phyloP scores from a whole-genome alignment of 2,888 invertebrate genomes.

The Elgonia sp. region DNA sequence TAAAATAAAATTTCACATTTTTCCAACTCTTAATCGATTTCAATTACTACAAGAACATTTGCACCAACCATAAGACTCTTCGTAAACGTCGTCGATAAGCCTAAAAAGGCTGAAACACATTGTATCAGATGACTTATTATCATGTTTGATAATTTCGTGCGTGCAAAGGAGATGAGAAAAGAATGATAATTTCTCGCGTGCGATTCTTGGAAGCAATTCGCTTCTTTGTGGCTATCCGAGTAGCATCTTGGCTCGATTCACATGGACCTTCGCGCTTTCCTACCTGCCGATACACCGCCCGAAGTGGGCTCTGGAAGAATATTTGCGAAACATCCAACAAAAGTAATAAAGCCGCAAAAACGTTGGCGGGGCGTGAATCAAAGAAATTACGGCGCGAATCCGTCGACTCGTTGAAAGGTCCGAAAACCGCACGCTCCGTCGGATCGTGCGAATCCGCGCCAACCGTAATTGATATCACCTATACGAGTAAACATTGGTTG shows the following conservation, averaged over 20 bases:
- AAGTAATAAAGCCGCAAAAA: slow-evolving; percentile 60
- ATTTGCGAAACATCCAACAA: slow-evolving; percentile 59
- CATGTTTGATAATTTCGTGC: slow-evolving; percentile 62
- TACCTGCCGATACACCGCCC: slow-evolving; percentile 69
- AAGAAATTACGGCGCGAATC: slow-evolving; percentile 81
- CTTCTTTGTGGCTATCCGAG: slow-evolving; percentile 66
- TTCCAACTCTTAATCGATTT: too few species aligned
- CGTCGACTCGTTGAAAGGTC: slow-evolving; percentile 40
- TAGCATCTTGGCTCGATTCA: slow-evolving; percentile 59
- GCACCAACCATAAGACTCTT: too few species aligned
- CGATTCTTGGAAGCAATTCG: slow-evolving; percentile 72
- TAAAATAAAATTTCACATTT: too few species aligned
- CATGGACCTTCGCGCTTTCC: slow-evolving; percentile 54
- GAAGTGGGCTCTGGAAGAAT: slow-evolving; percentile 46
- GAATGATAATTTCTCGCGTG: slow-evolving; percentile 63
- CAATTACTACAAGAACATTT: too few species aligned
- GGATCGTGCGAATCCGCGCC: slow-evolving; percentile 48
- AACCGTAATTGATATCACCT: slow-evolving; percentile 86
- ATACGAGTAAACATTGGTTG: slow-evolving; percentile 85
- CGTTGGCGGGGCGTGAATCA: slow-evolving; percentile 80
- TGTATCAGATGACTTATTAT: slow-evolving; percentile 62
- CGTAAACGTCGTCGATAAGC: too few species aligned
- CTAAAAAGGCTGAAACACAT: not conserved
- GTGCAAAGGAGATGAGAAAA: slow-evolving; percentile 51
- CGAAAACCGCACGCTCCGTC: slow-evolving; percentile 45